phyloP scores from a whole-genome alignment of 2,888 invertebrate genomes.

The Plagiodera versicolora region DNA sequence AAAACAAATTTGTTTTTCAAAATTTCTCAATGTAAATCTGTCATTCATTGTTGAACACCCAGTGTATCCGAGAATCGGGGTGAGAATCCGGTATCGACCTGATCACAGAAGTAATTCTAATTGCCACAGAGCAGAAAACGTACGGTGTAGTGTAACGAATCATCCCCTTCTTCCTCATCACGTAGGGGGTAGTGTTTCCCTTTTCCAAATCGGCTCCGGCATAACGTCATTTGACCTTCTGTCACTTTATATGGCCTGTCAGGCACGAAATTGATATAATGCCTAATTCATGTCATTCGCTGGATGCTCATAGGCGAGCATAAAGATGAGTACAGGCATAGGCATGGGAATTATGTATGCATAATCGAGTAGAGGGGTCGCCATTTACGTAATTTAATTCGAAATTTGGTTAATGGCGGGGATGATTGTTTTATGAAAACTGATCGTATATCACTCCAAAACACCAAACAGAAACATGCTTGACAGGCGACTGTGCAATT shows the following conservation, averaged over 20 bases:
- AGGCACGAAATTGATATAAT: conserved; percentile 56
- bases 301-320: conserved; percentile 51
- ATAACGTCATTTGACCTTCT: conserved; percentile 53
- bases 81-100: conserved; percentile 5
- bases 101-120: conserved; percentile 27
- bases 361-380: conserved; percentile 44
- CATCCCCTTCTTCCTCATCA: conserved; percentile 34
- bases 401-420: conserved; percentile 49
- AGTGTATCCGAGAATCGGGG: too few species aligned
- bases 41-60: too few species aligned
- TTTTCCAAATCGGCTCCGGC: conserved; percentile 28
- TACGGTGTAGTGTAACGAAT: conserved; percentile 29
- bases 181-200: conserved; percentile 31
- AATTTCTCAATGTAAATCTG: too few species aligned
- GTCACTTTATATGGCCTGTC: conserved; percentile 53
- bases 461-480: too few species aligned
- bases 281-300: conserved; percentile 53
- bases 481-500: too few species aligned
- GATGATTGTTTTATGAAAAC: conserved; percentile 45
- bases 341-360: conserved; percentile 40
- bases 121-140: conserved; percentile 23
- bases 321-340: conserved; percentile 43
- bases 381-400: conserved; percentile 50
- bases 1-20: too few species aligned
- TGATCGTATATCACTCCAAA: background rate